A percentile compares a stretch with the other conserved stretches of the same genome.
Conservation (phyloP, 2,113 vertebrate genomes). For the Syrmaticus mikado region DNA sequence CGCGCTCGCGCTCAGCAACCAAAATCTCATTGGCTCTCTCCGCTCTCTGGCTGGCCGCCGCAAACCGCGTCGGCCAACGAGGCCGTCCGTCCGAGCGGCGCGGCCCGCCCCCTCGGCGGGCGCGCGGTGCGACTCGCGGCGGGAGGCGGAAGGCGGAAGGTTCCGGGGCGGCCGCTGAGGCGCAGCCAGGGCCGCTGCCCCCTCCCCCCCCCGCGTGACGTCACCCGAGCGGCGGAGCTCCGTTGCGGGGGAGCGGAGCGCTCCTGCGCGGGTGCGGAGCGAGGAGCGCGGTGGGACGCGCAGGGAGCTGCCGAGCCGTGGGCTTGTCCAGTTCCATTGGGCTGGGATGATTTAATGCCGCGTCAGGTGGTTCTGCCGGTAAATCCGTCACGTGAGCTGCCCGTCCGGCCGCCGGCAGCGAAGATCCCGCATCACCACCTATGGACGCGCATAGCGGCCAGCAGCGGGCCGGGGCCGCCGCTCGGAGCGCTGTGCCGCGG, state of each 20-base stretch:
- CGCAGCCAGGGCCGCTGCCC: too few relatives aligned
- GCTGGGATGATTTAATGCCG: background rate
- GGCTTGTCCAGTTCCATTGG: background rate
- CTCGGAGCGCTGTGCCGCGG: too few relatives aligned
- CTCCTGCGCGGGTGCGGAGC: too few relatives aligned
- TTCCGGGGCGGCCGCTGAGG: background rate
- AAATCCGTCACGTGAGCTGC: background rate
- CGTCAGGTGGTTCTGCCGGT: background rate
- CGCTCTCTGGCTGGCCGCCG: background rate
- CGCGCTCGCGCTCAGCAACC: background rate
- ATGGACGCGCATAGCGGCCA: background rate
- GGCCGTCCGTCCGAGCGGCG: background rate
- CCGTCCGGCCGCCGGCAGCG: background rate
- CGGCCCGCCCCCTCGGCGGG: background rate
- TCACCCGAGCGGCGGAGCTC: background rate
- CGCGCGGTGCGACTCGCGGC: background rate
- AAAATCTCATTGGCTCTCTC: background rate
- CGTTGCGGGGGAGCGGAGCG: accelerated
- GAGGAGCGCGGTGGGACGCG: too few relatives aligned
- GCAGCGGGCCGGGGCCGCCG: background rate
- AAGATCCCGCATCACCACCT: background rate
- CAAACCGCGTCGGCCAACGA: background rate
- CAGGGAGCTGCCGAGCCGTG: too few relatives aligned
- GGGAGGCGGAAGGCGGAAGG: too few relatives aligned
- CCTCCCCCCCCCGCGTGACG: accelerated